Base-by-base conservation (phyloP, 2,888 invertebrate species). In the Agrilus mali region DNA sequence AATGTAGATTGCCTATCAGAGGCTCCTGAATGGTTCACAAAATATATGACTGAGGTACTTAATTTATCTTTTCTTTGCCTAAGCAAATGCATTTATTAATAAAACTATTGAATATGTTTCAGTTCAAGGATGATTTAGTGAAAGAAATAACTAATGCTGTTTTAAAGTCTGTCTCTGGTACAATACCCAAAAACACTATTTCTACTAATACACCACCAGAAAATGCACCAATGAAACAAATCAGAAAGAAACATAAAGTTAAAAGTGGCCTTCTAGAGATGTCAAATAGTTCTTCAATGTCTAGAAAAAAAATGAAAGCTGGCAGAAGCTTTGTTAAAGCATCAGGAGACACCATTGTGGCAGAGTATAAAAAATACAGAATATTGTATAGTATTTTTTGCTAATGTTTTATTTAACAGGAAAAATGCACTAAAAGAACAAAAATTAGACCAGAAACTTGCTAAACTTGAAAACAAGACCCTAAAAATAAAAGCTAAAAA, bases 401-500 rank as follows among this genome's bases (percentile, higher is more conserved):
- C 20, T 20, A 20, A 20, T 20, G 6, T 20, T 20, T 20, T 20
- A n/a, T 20, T 20, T 20, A 27, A 27, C 4, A 27, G 27, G 10
- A 27, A 27, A 27, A 27, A 27, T 27, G 27, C 27, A 27, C 10
- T 27, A 4, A 27, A 27, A 27, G 65, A 65, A 37, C 57, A 55
- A 20, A 65, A 64, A 48, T 46, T 65, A 7, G 64, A 65, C 45
- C 57, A 54, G 12, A 66, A 67, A 52, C 49, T 67, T 44, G 68
- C 67, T 44, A 65, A 66, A 46, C 49, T 67, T n/a, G 68, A 68
- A 41, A 58, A 58, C 38, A 68, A 67, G 50, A 61, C 67, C 2
- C 60, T 61, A 43, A 64, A 64, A 46, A 59, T 66, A 17, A 61
- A 65, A 44, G 65, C 66, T 39, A 67, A 66, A 49, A 66, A 66